Base-by-base conservation (phyloP, 2,113 vertebrate genomes). In the Phocoena sinus region DNA sequence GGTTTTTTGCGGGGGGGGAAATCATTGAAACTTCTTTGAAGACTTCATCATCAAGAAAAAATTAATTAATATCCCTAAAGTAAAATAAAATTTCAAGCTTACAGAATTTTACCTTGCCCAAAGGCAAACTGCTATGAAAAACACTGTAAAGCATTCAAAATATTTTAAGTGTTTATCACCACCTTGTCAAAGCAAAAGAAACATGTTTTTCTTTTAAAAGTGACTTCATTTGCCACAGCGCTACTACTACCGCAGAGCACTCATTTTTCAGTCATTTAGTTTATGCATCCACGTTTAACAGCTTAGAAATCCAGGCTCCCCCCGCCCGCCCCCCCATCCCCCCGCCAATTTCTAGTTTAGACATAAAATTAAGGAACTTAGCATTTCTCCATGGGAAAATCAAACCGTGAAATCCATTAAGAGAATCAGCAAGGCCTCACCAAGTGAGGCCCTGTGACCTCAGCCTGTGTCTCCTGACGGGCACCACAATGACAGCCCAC, bases 31-130 rank as follows among this genome's bases (percentile, higher is more conserved):
- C 47, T 60, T 74, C 68, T 92, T 74, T 96, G 63, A 74, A 94
- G 21, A 88, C 8, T 53, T 87, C 8, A 65, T 38, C 20, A 33
- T 58, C 63, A 85, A 81, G 58, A 70, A 95, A 89, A 47, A 68
- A 53, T 53, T 53, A 53, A 12, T 81, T 70, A 74, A 86, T 56
- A 89, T 81, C 79, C 23, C 18, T 81, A 58, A 76, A 86, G 14
- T 85, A 74, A 96, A 88, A 74, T 36, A 65, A 77, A 87, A 86
- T 70, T 53, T 63, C 41, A 60, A 50, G 21, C 31, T 96, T n/a
- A 77, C 0, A 82, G 68, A 94, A 87, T 81, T 91, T 80, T 36
- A 90, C 25, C 74, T 33, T 20, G 31, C 12, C 63, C 41, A 65
- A 65, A 81, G 10, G 44, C 26, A 89, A 77, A 92, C 17, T 81